Evolutionary conservation across 2,113 vertebrate species (phyloP).

Genomic region (Peromyscus californicus): DNA sequence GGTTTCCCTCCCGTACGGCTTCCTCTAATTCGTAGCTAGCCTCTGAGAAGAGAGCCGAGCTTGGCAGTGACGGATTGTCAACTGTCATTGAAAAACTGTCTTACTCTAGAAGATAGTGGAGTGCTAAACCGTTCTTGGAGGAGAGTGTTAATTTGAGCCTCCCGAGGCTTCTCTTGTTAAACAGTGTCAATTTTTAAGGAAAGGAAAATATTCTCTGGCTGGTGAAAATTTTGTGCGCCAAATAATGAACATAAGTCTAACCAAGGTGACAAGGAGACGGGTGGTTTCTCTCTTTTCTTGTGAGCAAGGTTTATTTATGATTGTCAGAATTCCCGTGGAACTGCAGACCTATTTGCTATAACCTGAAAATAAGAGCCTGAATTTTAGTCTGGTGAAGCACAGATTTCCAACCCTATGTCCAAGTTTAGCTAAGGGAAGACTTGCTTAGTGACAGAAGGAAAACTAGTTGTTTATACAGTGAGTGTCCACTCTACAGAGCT

Average conservation of each 20-base stretch:
- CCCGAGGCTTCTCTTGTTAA: constrained; percentile 41
- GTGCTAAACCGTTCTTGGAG: constrained; percentile 47
- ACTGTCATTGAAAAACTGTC: constrained; percentile 45
- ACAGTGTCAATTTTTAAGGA: constrained; percentile 62
- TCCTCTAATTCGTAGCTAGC: neutral
- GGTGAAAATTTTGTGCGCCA: constrained; percentile 49
- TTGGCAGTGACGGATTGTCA: constrained; percentile 50
- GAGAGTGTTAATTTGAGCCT: constrained; percentile 24
- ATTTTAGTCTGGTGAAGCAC: constrained; percentile 72
- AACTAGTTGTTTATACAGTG: constrained; percentile 42
- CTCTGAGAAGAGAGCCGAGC: constrained; percentile 60
- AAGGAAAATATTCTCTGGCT: constrained; percentile 61
- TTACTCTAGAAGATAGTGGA: constrained; percentile 26
- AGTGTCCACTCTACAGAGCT: constrained; percentile 52
- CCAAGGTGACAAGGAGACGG: constrained; percentile 2
- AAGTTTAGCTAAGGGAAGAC: constrained; percentile 62
- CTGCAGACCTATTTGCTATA: constrained; percentile 58
- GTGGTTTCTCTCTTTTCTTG: constrained; percentile 61
- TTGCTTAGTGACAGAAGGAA: constrained; percentile 74
- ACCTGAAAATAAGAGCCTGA: constrained; percentile 74
- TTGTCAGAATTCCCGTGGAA: constrained; percentile 23
- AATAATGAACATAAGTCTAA: constrained; percentile 11
- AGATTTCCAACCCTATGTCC: constrained; percentile 42
- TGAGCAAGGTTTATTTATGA: constrained; percentile 56
- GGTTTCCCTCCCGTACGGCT: neutral